Conservation (phyloP, 1,140 invertebrate species). For the Brachionus asplanchnoidis region DNA sequence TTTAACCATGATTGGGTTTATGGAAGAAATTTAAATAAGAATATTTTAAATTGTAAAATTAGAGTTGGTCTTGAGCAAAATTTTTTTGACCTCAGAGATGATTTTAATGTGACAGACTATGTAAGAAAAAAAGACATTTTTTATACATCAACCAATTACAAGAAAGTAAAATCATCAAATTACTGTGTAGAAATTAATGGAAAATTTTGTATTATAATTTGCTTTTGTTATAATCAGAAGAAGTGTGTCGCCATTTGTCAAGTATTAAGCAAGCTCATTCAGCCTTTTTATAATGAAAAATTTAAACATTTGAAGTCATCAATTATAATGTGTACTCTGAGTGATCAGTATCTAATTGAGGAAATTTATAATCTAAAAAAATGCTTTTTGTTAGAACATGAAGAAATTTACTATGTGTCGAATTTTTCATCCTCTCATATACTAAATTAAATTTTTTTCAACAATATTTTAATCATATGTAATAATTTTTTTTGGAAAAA, state of each 20-base stretch:
- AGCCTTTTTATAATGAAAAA: not conserved
- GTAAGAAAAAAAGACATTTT: not conserved
- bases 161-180: not conserved
- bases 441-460: too few species aligned
- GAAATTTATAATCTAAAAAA: not conserved
- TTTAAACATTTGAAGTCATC: not conserved
- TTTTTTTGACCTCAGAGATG: not conserved
- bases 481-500: too few species aligned
- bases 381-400: too few species aligned
- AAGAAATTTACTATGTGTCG: too few species aligned
- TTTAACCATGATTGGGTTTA: not conserved
- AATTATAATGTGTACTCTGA: too few species aligned
- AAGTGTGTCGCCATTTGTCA: not conserved
- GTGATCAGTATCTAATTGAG: too few species aligned
- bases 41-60: too few species aligned
- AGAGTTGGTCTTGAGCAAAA: not conserved
- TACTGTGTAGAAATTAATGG: not conserved
- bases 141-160: not conserved
- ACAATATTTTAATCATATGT: too few species aligned
- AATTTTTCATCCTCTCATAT: too few species aligned
- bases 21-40: too few species aligned
- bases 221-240: not conserved
- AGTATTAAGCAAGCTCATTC: not conserved
- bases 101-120: not conserved
- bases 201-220: not conserved